These are phyloP conservation scores for Stegastes partitus DNA, from an alignment of 2,113 vertebrate species.

Conservation along the genomic window DNA sequence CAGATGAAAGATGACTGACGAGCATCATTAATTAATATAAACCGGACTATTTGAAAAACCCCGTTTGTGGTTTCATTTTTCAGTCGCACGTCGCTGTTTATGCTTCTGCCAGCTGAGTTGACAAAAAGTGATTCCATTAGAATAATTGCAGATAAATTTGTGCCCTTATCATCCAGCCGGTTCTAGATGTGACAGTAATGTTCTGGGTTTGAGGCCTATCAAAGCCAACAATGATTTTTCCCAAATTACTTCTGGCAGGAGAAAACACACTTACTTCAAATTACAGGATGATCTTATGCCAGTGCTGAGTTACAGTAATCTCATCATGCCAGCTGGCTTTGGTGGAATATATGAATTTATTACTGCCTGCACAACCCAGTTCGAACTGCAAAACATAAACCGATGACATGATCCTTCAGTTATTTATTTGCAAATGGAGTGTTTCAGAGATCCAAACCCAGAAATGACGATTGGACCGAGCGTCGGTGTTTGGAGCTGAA, in stretches of 20 bases:
- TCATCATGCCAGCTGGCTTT: no score
- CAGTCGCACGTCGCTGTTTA: neutral
- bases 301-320: no score
- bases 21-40: no score
- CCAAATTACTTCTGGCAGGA: no score
- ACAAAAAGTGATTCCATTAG: slow-evolving; percentile 4
- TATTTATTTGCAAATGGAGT: no score
- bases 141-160: neutral
- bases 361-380: no score
- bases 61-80: neutral
- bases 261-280: no score
- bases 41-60: neutral
- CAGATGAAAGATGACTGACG: no score
- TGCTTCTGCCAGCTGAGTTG: neutral
- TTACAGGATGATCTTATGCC: no score
- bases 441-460: neutral
- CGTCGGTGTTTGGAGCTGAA: neutral
- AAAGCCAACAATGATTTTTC: slow-evolving; percentile 20
- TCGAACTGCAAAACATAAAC: no score
- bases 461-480: neutral
- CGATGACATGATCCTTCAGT: no score
- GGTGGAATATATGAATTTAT: no score
- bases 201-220: neutral
- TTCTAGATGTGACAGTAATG: neutral
- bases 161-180: neutral